Percentiles rank a stretch among this genome's conserved stretches.
These are phyloP conservation scores for Porites rus DNA, from an alignment of 92 coral and sea anemone species.

Conservation along the genomic window DNA sequence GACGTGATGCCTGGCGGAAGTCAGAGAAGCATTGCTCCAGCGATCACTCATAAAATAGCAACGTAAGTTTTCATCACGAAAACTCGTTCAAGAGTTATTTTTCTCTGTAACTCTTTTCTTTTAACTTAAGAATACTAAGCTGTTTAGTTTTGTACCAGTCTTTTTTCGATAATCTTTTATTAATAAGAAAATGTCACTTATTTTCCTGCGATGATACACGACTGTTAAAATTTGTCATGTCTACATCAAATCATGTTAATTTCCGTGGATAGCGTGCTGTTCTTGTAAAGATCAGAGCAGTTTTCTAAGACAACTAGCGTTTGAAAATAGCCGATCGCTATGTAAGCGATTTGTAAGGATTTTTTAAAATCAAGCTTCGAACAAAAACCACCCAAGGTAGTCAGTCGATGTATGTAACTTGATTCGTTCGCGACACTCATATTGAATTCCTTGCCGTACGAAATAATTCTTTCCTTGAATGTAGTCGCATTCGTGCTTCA, in stretches of 20 bases:
- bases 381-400: background rate
- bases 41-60: conserved; percentile 38
- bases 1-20: conserved; percentile 97
- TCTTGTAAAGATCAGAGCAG: no score
- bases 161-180: conserved; percentile 41
- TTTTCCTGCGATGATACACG: background rate
- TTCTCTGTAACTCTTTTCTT: background rate
- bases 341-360: no score
- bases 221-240: background rate
- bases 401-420: conserved; percentile 12
- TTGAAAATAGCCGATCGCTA: no score
- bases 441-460: background rate
- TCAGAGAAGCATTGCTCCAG: conserved; percentile 94
- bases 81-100: background rate
- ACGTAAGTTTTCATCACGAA: conserved; percentile 24
- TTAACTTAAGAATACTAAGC: background rate
- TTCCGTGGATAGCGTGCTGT: no score
- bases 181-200: conserved; percentile 21
- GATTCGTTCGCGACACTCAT: conserved; percentile 19
- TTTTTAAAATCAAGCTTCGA: no score
- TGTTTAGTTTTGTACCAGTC: conserved; percentile 5
- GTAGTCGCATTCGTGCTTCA: background rate
- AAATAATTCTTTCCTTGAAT: background rate
- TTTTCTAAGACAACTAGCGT: no score
- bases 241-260: background rate